Evolutionary conservation across 2,797 vertebrate genomes (phyloP), one percentile per base, ranked within the genome.

Genomic region (Leontopithecus rosalia): DNA sequence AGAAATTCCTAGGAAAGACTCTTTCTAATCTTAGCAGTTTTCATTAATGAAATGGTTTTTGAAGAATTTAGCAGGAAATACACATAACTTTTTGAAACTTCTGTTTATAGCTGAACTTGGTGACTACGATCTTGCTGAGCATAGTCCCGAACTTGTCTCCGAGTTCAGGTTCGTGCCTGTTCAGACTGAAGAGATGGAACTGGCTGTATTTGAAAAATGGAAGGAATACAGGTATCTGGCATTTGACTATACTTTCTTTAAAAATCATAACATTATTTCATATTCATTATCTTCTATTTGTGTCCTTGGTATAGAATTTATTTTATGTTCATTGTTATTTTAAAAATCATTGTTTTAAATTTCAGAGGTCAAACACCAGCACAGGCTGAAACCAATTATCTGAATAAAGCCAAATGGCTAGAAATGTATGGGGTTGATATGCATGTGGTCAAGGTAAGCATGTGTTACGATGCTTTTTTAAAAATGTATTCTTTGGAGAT

Each of bases 381-480:
- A 12, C 99, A 99, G 97, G 99, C 99, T 94, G 99, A 99, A 99
- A 99, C 99, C 55, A 99, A 99, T 98, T 99, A 99, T 98, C 98
- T 99, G 98, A 99, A 99, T 98, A 99, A 99, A 99, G 99, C 99
- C 95, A 99, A 99, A 98, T 99, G 99, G 99, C 98, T 99, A 95
- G 99, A 99, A 99, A 99, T 99, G 99, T 99, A 99, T 95, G 99
- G 99, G 0, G 99, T 99, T 97, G 99, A 99, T 98, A 99, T 99
- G 99, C 99, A 99, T 97, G 99, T 99, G 98, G 99, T 99, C 88
- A 99, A 99, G 99, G 99, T 99, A 98, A 98, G 98, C 94, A 33
- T 12, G 1, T 95, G 46, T 89, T 58, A 2, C 64, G 13, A 82
- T 89, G 39, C 33, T 43, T 95, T 92, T 52, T 57, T 8, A 64